Evolutionary conservation across 1,140 invertebrate species (phyloP), one percentile per base, ranked within the genome.

Genomic region (Aphelenchoides fujianensis): DNA sequence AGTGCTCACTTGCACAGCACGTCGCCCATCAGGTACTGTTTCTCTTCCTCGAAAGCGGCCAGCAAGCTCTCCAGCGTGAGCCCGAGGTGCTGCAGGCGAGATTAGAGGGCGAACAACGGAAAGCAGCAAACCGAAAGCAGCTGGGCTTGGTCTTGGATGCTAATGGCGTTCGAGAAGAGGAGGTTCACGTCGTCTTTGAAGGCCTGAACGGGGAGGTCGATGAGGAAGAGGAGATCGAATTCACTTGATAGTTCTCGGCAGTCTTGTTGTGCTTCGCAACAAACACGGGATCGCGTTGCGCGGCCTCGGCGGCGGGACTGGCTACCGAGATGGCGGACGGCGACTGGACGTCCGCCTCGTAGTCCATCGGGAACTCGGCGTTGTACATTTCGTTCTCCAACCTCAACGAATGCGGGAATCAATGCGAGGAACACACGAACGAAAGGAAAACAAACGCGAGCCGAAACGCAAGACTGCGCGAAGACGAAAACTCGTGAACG

Each of bases 151-250:
- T 83, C 80, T 16, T 71, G 37, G 35, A 71, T 59, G n/a, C 63
- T 7, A 37, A 84, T 57, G 62, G 71, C 74, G 9, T 74, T 73
- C 9, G 76, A 71, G 19, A 82, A 74, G 0, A 82, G 69, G 0
- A 72, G 9, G 53, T 82, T 82, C 1, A 83, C 82, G 30, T 82
- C 70, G 7, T 84, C 81, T 72, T 82, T 82, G 70, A 82, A 82
- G 19, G 54, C 55, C 74, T 80, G 48, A 63, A 78, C n/a, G 1
- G 23, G 2, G 2, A 73, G 12, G 23, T 28, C 69, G 9, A 23
- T 16, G 3, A n/a, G n/a, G 23, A 72, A 32, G 37, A 53, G 2
- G 3, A 37, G 27, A 23, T 41, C 7, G 12, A 9, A 69, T 68
- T 62, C 31, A 80, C 76, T 76, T 82, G 82, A 73, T 84, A 82